Percentiles rank a stretch among this genome's conserved stretches.
Evolutionary conservation across 2,113 vertebrate genomes (phyloP).

Genomic region (Antigone vipio): DNA sequence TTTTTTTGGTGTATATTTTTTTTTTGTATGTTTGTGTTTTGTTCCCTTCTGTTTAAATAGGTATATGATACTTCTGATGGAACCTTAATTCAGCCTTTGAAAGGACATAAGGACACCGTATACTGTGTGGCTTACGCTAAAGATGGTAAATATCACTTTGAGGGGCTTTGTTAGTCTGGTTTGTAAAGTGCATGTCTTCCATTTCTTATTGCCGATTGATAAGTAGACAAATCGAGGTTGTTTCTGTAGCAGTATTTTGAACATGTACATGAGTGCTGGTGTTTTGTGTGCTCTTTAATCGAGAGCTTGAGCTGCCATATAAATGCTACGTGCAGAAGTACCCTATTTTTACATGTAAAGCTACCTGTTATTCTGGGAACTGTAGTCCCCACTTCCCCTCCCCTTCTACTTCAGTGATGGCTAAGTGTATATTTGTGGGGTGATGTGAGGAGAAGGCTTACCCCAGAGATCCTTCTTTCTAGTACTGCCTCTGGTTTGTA

Average conservation of each 20-base stretch:
- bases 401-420: not conserved
- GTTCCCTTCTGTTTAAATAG: conserved; percentile 60
- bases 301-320: not conserved
- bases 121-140: conserved; percentile 97
- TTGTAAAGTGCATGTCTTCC: not conserved
- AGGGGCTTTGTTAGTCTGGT: not conserved
- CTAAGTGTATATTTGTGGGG: not conserved
- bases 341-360: too few relatives aligned
- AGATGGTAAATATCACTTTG: conserved; percentile 81
- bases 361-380: not conserved
- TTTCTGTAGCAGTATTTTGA: not conserved
- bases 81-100: conserved; percentile 90
- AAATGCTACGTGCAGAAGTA: not conserved
- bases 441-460: not conserved
- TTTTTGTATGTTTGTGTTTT: not conserved
- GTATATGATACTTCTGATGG: conserved; percentile 96
- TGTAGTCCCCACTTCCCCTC: not conserved
- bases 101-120: conserved; percentile 94
- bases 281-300: not conserved
- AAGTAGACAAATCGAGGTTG: rapidly evolving
- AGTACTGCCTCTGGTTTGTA: not conserved
- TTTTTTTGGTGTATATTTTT: not conserved
- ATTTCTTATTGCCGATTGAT: not conserved
- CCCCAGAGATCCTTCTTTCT: not conserved
- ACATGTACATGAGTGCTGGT: rapidly evolving